These are phyloP conservation scores for Leptopilina clavipes DNA, from an alignment of 1,140 invertebrate species.

Conservation along the genomic window DNA sequence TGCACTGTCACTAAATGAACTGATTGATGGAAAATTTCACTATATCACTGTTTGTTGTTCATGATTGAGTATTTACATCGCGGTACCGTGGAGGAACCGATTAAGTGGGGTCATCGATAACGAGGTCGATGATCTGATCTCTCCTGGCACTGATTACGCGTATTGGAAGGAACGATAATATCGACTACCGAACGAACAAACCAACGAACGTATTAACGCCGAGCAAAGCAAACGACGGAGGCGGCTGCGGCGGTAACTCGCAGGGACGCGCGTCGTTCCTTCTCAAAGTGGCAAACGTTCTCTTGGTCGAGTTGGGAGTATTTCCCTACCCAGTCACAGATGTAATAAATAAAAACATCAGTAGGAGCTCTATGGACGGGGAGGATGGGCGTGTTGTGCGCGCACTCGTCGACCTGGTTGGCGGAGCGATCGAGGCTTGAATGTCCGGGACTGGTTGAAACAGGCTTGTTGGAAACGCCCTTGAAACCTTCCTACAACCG, in stretches of 20 bases:
- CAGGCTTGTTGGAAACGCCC: conserved; percentile 58
- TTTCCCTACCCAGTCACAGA: conserved; percentile 79
- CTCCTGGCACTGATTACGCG: conserved; percentile 40
- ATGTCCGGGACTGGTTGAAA: conserved; percentile 53
- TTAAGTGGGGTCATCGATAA: not conserved
- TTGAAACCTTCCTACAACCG: conserved; percentile 44
- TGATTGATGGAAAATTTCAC: conserved; percentile 53
- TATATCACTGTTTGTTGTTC: conserved; percentile 49
- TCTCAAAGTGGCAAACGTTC: conserved; percentile 76
- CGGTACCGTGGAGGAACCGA: conserved; percentile 8
- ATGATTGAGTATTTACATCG: conserved; percentile 43
- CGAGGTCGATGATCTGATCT: not conserved
- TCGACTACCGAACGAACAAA: conserved; percentile 39
- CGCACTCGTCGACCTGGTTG: conserved; percentile 64
- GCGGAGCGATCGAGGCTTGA: conserved; percentile 56
- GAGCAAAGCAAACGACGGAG: conserved; percentile 51
- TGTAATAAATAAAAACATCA: conserved; percentile 82
- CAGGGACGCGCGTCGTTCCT: conserved; percentile 74
- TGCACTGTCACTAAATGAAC: conserved; percentile 27
- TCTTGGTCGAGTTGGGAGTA: conserved; percentile 75
- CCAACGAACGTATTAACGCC: conserved; percentile 34
- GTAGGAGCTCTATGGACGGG: conserved; percentile 69
- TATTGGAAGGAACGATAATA: conserved; percentile 36
- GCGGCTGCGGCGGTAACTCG: conserved; percentile 68
- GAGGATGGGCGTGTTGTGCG: conserved; percentile 65